These are phyloP conservation scores for Drosophila seguyi DNA, from an alignment of 1,140 invertebrate species.

Conservation along the genomic window DNA sequence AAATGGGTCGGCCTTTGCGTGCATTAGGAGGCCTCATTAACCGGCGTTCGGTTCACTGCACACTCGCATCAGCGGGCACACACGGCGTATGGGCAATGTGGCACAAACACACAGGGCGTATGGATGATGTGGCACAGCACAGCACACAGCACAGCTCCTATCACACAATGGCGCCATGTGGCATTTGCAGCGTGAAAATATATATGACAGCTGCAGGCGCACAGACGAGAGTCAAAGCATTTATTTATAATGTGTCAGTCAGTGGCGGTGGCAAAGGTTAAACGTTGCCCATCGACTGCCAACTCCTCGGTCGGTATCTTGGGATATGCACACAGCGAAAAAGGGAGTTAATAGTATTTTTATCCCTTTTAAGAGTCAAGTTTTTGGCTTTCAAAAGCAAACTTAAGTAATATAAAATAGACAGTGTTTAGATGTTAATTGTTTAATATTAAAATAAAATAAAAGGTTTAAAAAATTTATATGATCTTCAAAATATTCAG, in stretches of 20 bases:
- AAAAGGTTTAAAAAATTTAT: no score
- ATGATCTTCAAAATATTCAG: no score
- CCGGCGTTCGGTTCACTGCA: conserved; percentile 25
- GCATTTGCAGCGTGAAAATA: conserved; percentile 42
- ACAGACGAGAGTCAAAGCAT: conserved; percentile 43
- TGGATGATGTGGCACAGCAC: conserved; percentile 37
- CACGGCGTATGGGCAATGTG: conserved; percentile 51
- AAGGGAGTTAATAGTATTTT: no score
- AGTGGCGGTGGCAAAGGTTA: conserved; percentile 61
- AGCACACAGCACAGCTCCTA: neutral
- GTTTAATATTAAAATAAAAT: no score
- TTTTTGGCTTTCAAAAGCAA: no score
- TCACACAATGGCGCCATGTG: conserved; percentile 14
- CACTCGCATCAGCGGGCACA: conserved; percentile 18
- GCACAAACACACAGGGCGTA: conserved; percentile 35
- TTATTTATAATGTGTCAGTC: conserved; percentile 59
- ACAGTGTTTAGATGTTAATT: no score
- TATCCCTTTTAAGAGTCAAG: neutral
- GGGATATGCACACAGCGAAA: neutral
- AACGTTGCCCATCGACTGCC: conserved; percentile 72
- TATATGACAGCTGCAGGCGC: conserved; percentile 44
- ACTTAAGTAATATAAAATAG: no score
- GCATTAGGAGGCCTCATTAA: conserved; percentile 58
- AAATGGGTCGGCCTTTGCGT: conserved; percentile 41
- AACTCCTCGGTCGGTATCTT: neutral